Conservation (phyloP, 2,113 vertebrate genomes). For the Megaleporinus macrocephalus region DNA sequence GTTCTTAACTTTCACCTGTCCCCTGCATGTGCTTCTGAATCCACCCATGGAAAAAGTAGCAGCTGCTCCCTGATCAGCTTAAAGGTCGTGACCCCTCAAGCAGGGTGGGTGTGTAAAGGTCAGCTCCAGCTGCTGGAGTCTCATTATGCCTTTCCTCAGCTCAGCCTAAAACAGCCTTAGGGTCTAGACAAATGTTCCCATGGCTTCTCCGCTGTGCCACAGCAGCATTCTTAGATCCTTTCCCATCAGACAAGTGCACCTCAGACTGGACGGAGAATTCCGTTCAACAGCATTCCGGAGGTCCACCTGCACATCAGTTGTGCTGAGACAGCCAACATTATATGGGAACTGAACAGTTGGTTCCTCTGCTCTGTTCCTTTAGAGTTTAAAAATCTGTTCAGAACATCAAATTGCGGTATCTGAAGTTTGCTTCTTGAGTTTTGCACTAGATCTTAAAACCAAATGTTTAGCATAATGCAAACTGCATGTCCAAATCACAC, state of each 20-base stretch:
- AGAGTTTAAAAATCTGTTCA: background rate
- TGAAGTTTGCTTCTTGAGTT: background rate
- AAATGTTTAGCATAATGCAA: too few species aligned
- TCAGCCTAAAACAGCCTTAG: slow-evolving; percentile 11
- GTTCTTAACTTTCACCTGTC: slow-evolving; percentile 26
- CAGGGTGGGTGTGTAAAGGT: slow-evolving; percentile 15
- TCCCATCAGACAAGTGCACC: slow-evolving; percentile 54
- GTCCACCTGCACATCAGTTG: background rate
- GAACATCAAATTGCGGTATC: background rate
- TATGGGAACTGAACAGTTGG: slow-evolving; percentile 11
- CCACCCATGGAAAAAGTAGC: slow-evolving; percentile 19
- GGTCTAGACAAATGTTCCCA: slow-evolving; percentile 43
- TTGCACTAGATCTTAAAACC: too few species aligned
- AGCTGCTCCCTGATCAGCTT: slow-evolving; percentile 32
- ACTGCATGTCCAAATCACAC: too few species aligned
- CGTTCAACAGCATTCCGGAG: slow-evolving; percentile 30
- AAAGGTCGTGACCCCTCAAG: slow-evolving; percentile 41
- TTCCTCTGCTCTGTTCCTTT: background rate
- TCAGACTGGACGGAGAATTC: slow-evolving; percentile 51
- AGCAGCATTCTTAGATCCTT: slow-evolving; percentile 56
- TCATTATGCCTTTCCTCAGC: slow-evolving; percentile 14
- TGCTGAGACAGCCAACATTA: slow-evolving; percentile 5
- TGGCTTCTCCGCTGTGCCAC: slow-evolving; percentile 60
- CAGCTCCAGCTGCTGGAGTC: slow-evolving; percentile 15
- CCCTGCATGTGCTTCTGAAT: background rate